Evolutionary conservation across 2,888 invertebrate genomes (phyloP).

Genomic region (Macrophya alboannulata): DNA sequence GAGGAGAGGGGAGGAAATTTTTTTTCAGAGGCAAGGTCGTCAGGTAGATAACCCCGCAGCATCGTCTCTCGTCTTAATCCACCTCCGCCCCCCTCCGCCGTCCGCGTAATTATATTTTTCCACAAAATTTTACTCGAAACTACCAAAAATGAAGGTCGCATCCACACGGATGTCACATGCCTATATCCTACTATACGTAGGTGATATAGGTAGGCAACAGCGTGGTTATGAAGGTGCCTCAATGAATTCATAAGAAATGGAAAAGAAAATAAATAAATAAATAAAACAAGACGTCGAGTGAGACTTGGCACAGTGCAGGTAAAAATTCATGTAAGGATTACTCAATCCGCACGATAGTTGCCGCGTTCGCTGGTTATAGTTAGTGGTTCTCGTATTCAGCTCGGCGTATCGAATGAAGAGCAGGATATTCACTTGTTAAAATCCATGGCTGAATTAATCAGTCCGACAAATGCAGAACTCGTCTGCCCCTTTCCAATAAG

Average conservation of each 20-base stretch:
- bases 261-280: no score
- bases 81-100: background rate
- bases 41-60: conserved; percentile 72
- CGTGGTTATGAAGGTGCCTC: no score
- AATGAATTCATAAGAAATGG: no score
- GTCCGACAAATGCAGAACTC: conserved; percentile 27
- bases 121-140: background rate
- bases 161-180: no score
- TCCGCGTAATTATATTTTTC: conserved; percentile 3
- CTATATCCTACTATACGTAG: no score
- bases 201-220: no score
- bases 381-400: conserved; percentile 40
- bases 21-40: conserved; percentile 71
- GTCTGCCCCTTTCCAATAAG: background rate
- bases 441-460: conserved; percentile 45
- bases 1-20: conserved; percentile 16
- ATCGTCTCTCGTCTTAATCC: conserved; percentile 62
- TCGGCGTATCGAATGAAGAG: conserved; percentile 50
- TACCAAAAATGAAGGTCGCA: background rate
- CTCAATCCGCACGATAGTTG: conserved; percentile 17
- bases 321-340: conserved; percentile 37
- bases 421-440: conserved; percentile 53
- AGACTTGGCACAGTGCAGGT: background rate
- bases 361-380: background rate
- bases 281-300: background rate